phyloP scores from a whole-genome alignment of 2,797 vertebrate species.

The Poecilia wingei region DNA sequence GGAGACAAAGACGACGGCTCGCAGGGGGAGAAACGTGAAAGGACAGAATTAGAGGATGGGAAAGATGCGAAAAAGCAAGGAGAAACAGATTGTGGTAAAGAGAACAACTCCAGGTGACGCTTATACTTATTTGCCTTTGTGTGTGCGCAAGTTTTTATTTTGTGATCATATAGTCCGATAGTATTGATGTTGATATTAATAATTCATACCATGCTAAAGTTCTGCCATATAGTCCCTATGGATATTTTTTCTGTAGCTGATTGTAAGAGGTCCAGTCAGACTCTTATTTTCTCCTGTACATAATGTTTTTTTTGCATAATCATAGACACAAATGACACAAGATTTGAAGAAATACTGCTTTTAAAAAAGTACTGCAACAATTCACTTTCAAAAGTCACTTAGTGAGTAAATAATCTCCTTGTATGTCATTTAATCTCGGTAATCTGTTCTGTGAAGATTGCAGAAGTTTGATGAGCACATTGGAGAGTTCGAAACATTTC shows the following conservation, averaged over 20 bases:
- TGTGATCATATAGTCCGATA: not conserved
- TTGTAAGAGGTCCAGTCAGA: not conserved
- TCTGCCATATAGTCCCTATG: not conserved
- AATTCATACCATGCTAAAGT: not conserved
- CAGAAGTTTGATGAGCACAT: not conserved
- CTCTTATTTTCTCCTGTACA: not conserved
- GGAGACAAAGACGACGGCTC: conserved; percentile 48
- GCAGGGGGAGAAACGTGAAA: conserved; percentile 35
- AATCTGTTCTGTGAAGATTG: not conserved
- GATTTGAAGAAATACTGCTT: not conserved
- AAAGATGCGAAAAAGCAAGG: conserved; percentile 40
- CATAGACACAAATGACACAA: not conserved
- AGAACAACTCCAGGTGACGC: conserved; percentile 51
- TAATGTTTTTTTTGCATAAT: not conserved
- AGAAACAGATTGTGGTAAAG: conserved; percentile 18
- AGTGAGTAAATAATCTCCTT: not conserved
- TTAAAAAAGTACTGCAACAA: not conserved
- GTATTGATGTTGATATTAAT: not conserved
- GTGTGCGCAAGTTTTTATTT: not conserved
- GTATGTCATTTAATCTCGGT: not conserved
- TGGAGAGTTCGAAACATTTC: not conserved
- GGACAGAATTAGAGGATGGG: conserved; percentile 23
- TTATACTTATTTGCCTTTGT: conserved; percentile 2
- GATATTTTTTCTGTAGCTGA: not conserved
- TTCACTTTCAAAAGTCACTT: not conserved